Evolutionary conservation across 1,140 invertebrate genomes (phyloP).

Genomic region (Metopolophium dirhodum): DNA sequence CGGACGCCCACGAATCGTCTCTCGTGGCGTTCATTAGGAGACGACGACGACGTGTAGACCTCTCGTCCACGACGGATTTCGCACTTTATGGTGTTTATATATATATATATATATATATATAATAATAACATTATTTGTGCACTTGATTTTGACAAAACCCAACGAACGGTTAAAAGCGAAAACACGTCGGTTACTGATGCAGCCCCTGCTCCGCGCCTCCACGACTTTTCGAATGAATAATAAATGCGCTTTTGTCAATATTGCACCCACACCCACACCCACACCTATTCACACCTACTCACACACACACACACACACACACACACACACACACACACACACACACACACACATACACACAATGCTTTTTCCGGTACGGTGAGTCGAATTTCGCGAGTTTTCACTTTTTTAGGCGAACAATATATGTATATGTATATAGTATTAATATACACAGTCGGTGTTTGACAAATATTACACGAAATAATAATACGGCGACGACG

Average conservation of each 20-base stretch:
- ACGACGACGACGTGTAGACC: neutral
- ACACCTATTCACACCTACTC: too few species aligned
- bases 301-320: neutral
- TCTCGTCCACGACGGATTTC: neutral
- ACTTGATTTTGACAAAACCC: conserved; percentile 24
- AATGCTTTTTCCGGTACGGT: neutral
- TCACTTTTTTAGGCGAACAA: neutral
- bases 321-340: neutral
- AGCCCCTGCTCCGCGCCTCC: neutral
- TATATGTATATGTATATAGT: neutral
- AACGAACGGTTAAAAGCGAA: conserved; percentile 36
- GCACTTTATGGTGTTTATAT: neutral
- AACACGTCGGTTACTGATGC: neutral
- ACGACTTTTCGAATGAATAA: conserved; percentile 8
- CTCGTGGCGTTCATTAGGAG: neutral
- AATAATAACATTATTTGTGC: neutral
- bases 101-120: too few species aligned
- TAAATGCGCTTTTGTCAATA: conserved; percentile 9
- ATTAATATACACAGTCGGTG: neutral
- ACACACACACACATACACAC: too few species aligned
- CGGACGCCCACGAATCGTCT: neutral
- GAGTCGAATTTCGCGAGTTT: conserved; percentile 16
- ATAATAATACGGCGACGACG: neutral
- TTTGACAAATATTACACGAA: conserved; percentile 44
- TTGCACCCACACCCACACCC: neutral